These are phyloP conservation scores for Anisognathus igniventris DNA, from an alignment of 2,797 vertebrate genomes.

Conservation along the genomic window DNA sequence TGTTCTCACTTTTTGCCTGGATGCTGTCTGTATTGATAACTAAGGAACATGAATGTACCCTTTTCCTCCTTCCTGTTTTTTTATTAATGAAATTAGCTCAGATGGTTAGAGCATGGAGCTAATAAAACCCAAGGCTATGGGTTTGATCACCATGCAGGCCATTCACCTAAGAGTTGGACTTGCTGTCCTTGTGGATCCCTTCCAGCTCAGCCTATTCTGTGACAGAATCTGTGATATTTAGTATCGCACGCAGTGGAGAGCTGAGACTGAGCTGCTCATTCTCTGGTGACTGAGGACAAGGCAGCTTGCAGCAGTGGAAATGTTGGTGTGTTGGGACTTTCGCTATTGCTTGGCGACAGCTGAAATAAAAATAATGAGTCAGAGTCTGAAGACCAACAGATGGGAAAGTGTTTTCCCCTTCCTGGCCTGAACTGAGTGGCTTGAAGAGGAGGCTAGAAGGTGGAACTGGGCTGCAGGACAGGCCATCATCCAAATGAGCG, in stretches of 20 bases:
- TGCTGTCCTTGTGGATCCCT: background rate
- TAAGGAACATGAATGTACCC: background rate
- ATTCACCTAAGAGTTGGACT: background rate
- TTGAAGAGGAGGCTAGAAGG: background rate
- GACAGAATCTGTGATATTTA: background rate
- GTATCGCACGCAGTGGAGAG: accelerated
- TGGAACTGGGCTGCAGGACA: background rate
- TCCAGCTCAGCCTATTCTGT: background rate
- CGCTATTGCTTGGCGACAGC: slow-evolving; percentile 10
- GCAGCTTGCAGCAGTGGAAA: background rate
- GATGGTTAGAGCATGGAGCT: background rate
- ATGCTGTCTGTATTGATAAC: background rate
- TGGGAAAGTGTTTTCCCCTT: background rate
- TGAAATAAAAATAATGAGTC: slow-evolving; percentile 62
- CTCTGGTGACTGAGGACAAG: background rate
- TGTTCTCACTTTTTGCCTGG: background rate
- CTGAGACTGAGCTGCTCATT: background rate
- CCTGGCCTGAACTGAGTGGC: background rate
- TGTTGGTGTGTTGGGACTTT: background rate
- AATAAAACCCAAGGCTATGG: background rate
- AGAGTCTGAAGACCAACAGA: slow-evolving; percentile 23
- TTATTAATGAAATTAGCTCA: background rate
- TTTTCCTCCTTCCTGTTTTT: background rate
- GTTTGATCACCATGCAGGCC: background rate
- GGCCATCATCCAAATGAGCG: background rate